These are phyloP conservation scores for Gastrophysa polygoni DNA, from an alignment of 2,888 invertebrate species.

Conservation along the genomic window DNA sequence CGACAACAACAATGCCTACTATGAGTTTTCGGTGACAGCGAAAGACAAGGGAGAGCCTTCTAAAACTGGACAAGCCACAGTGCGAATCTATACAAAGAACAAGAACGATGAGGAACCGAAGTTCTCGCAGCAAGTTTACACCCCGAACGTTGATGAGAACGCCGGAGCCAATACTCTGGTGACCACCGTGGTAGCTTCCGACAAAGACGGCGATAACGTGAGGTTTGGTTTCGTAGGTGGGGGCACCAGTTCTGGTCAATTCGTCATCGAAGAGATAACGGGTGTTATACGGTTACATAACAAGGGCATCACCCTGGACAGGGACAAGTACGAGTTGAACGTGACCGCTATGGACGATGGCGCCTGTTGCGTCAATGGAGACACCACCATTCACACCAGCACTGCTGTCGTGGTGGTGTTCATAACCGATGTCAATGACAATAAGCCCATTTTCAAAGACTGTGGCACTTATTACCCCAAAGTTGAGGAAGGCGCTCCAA, in stretches of 20 bases:
- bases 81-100: conserved; percentile 95
- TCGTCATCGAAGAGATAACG: conserved; percentile 94
- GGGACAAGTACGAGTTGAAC: conserved; percentile 94
- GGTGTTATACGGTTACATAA: conserved; percentile 90
- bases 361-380: conserved; percentile 91
- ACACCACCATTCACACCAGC: conserved; percentile 86
- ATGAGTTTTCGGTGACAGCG: conserved; percentile 92
- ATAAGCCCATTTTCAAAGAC: conserved; percentile 94
- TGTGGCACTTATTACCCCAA: conserved; percentile 87
- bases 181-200: conserved; percentile 95
- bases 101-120: conserved; percentile 98
- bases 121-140: conserved; percentile 95
- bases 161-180: conserved; percentile 94
- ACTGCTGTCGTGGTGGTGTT: conserved; percentile 96
- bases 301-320: conserved; percentile 84
- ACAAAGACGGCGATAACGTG: conserved; percentile 97
- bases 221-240: conserved; percentile 89
- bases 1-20: conserved; percentile 95
- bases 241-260: conserved; percentile 88
- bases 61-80: conserved; percentile 91
- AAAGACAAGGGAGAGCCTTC: conserved; percentile 94
- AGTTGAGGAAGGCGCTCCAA: conserved; percentile 92
- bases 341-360: conserved; percentile 98
- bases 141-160: conserved; percentile 95
- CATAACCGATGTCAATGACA: conserved; percentile 96